Percentiles rank a stretch among this genome's conserved stretches.
These are phyloP conservation scores for Cyprinodon variegatus DNA, from an alignment of 2,113 vertebrate genomes.

Conservation along the genomic window DNA sequence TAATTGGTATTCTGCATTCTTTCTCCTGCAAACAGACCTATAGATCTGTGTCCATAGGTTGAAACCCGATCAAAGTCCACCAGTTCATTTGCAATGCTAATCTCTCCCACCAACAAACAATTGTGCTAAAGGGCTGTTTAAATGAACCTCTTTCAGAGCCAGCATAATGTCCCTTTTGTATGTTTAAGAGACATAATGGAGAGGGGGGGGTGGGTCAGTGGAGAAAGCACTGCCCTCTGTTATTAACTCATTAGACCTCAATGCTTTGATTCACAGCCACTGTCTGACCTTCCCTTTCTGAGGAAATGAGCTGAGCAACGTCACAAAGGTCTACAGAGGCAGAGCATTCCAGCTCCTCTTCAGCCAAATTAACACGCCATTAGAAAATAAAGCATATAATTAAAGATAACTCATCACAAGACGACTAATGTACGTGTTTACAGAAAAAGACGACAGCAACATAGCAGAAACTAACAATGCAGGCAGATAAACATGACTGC, in stretches of 20 bases:
- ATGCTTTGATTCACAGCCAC: constrained; percentile 62
- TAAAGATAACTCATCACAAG: constrained; percentile 19
- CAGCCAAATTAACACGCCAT: constrained; percentile 3
- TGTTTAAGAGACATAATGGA: constrained; percentile 63
- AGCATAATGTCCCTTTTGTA: constrained; percentile 73
- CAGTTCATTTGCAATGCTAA: constrained; percentile 80
- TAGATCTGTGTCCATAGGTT: constrained; percentile 76
- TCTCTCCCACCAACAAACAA: constrained; percentile 73
- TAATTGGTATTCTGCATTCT: constrained; percentile 76
- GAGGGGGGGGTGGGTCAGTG: constrained; percentile 60
- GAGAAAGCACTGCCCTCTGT: constrained; percentile 65
- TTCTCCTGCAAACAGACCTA: constrained; percentile 56
- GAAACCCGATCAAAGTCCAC: constrained; percentile 78
- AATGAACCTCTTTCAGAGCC: constrained; percentile 68
- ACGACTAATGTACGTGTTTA: constrained; percentile 45
- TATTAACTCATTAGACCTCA: constrained; percentile 72
- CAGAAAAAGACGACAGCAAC: constrained; percentile 44
- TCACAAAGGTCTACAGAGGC: constrained; percentile 41
- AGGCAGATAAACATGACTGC: constrained; percentile 44
- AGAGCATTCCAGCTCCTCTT: constrained; percentile 7
- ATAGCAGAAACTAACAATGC: constrained; percentile 54
- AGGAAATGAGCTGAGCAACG: constrained; percentile 50
- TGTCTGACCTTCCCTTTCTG: constrained; percentile 60
- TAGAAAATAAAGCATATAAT: constrained; percentile 20
- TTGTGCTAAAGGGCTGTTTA: constrained; percentile 74